Evolutionary conservation across 1,140 invertebrate genomes (phyloP).

Genomic region (Atta cephalotes): DNA sequence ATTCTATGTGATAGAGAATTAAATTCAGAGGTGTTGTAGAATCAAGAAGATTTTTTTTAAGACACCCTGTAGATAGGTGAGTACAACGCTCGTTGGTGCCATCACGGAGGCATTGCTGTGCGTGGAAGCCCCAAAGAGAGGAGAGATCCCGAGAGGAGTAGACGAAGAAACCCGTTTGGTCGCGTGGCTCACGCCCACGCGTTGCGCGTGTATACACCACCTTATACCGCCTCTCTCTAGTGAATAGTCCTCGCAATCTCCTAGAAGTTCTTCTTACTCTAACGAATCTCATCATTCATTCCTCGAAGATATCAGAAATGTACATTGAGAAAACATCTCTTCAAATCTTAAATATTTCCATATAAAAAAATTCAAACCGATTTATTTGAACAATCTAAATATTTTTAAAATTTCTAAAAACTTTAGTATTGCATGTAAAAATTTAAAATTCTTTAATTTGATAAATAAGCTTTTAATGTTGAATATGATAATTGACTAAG

Average conservation of each 20-base stretch:
- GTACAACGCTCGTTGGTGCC: slow-evolving; percentile 58
- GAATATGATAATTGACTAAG: slow-evolving; percentile 54
- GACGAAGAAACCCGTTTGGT: slow-evolving; percentile 80
- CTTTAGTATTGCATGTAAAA: not conserved
- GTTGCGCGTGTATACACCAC: slow-evolving; percentile 73
- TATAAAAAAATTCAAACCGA: not conserved
- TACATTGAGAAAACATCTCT: not conserved
- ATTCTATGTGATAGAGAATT: not conserved
- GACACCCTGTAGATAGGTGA: slow-evolving; percentile 38
- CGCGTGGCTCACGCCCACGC: slow-evolving; percentile 82
- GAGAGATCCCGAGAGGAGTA: slow-evolving; percentile 49
- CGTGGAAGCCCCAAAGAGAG: slow-evolving; percentile 68
- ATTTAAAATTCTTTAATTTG: not conserved
- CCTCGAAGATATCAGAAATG: not conserved
- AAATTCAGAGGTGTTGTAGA: not conserved
- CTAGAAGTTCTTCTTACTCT: slow-evolving; percentile 47
- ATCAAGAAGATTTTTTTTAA: not conserved
- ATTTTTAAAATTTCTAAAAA: not conserved
- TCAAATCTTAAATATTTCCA: not conserved
- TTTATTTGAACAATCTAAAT: not conserved
- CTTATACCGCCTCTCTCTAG: slow-evolving; percentile 55
- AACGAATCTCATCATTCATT: not conserved
- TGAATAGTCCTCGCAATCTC: slow-evolving; percentile 60
- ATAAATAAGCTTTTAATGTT: not conserved
- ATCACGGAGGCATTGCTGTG: slow-evolving; percentile 54